Percentiles rank a stretch among this genome's conserved stretches.
phyloP scores from a whole-genome alignment of 2,888 invertebrate genomes.

The Standfussiana lucernea region DNA sequence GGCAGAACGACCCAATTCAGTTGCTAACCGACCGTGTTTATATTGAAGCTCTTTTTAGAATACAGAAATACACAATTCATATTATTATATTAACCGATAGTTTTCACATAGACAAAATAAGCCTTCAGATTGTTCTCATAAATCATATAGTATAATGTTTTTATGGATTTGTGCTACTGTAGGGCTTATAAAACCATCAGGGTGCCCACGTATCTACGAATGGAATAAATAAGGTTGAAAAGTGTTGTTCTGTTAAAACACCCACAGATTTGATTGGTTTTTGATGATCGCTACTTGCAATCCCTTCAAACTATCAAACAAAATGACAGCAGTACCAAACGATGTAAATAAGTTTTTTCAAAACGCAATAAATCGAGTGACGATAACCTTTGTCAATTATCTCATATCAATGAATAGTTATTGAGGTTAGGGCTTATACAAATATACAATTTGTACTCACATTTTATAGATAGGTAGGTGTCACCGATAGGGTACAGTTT shows the following conservation, averaged over 20 bases:
- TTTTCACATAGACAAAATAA: neutral
- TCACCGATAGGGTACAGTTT: neutral
- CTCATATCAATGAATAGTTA: neutral
- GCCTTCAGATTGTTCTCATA: neutral
- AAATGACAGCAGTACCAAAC: neutral
- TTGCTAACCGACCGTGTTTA: neutral
- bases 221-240: neutral
- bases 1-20: slow-evolving; percentile 25
- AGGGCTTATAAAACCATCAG: neutral
- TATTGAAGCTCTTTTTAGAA: neutral
- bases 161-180: neutral
- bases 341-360: neutral
- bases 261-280: neutral
- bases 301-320: neutral
- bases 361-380: neutral
- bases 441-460: slow-evolving; percentile 12
- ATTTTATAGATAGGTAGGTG: neutral
- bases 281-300: neutral
- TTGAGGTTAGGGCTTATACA: neutral
- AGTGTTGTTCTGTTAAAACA: neutral
- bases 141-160: neutral
- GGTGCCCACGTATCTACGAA: neutral
- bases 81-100: neutral
- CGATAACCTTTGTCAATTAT: neutral
- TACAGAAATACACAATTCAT: neutral